Evolutionary conservation across 1,140 invertebrate genomes (phyloP), one percentile per base, ranked within the genome.

Genomic region (Ceratitis capitata): DNA sequence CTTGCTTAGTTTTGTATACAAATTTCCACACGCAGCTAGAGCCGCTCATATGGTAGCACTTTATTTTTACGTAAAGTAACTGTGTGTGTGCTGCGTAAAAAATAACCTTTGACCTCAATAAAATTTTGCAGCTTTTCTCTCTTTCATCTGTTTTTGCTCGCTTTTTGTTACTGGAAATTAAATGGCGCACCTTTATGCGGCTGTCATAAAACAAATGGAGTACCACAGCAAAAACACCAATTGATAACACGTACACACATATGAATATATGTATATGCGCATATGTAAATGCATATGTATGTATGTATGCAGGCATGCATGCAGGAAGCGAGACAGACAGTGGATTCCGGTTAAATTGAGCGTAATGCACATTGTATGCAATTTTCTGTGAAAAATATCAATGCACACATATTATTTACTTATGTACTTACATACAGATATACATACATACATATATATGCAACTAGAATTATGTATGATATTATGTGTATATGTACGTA

Each of bases 341-440:
- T 78, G 69, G 69, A n/a, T 45, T n/a, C 69, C 69, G 1, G 69
- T 78, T 78, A 78, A 78, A 78, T 78, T 78, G 69, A 78, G 69
- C 69, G 69, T 78, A 78, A 78, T 78, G 69, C 69, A 78, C 69
- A 78, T 78, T 45, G 69, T 26, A 78, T 45, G 69, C 23, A n/a
- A 23, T 19, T 23, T 42, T 14, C 35, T 78, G 42, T 23, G n/a
- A n/a, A 19, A 69, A 69, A 69, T 69, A 69, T 14, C n/a, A 32
- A 23, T n/a, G n/a, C n/a, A n/a, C n/a, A n/a, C n/a, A n/a, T n/a
- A n/a, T n/a, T n/a, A n/a, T n/a, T n/a, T n/a, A n/a, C n/a, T n/a
- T 78, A 39, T 78, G n/a, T 78, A 39, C 32, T 64, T 64, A 26
- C 58, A 64, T 64, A 32, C 58, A 12, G 7, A n/a, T n/a, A n/a